These are phyloP conservation scores for Anabacerthia variegaticeps DNA, from an alignment of 2,797 vertebrate genomes.

Conservation along the genomic window DNA sequence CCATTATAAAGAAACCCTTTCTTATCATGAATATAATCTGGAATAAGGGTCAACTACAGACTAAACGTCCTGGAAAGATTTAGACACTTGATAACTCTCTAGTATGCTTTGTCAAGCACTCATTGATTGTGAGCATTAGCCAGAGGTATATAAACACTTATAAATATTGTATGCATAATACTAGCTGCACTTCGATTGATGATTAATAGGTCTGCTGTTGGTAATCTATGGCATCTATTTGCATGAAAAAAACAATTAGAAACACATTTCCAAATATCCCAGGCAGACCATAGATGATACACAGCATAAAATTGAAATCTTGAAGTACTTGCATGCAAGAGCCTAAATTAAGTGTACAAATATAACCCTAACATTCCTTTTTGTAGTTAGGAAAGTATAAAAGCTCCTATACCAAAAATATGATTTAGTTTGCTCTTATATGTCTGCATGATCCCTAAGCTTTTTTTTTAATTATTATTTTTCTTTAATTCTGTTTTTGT, in stretches of 20 bases:
- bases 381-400: not conserved
- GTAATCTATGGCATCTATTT: slow-evolving; percentile 74
- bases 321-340: slow-evolving; percentile 27
- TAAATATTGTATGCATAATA: slow-evolving; percentile 73
- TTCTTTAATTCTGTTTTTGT: not conserved
- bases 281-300: slow-evolving; percentile 62
- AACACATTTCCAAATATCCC: slow-evolving; percentile 70
- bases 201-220: slow-evolving; percentile 75
- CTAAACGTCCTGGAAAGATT: slow-evolving; percentile 25
- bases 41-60: slow-evolving; percentile 28
- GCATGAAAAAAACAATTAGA: slow-evolving; percentile 79
- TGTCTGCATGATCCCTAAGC: not conserved
- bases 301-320: slow-evolving; percentile 69
- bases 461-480: not conserved
- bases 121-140: slow-evolving; percentile 67
- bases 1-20: not conserved
- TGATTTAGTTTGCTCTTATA: slow-evolving; percentile 1
- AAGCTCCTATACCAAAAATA: not conserved
- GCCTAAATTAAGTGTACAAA: slow-evolving; percentile 46
- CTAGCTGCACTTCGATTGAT: slow-evolving; percentile 69
- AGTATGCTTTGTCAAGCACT: slow-evolving; percentile 32
- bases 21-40: slow-evolving; percentile 27
- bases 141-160: slow-evolving; percentile 64
- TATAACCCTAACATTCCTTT: not conserved
- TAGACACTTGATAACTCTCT: slow-evolving; percentile 8